These are phyloP conservation scores for Amphilophus citrinellus DNA, from an alignment of 2,113 vertebrate genomes.

Conservation along the genomic window DNA sequence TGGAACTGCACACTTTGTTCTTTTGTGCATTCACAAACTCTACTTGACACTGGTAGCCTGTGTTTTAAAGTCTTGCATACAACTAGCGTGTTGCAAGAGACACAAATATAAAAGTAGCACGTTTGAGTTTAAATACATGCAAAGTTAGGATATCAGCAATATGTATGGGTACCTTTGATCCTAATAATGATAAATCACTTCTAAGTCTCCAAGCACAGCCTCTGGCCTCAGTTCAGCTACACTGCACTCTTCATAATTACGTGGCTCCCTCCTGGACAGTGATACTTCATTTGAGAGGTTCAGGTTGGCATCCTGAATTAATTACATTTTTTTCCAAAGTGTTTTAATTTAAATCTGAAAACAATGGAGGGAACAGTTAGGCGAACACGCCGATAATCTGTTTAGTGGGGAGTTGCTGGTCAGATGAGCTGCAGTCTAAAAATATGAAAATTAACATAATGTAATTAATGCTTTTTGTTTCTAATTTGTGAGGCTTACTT, in stretches of 20 bases:
- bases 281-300: conserved; percentile 41
- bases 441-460: neutral
- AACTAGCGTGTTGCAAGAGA: neutral
- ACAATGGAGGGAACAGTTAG: conserved; percentile 21
- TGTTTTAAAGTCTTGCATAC: neutral
- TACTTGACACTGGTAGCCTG: neutral
- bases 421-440: neutral
- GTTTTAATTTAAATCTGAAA: conserved; percentile 28
- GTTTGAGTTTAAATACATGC: neutral
- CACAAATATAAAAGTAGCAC: neutral
- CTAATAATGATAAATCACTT: conserved; percentile 47
- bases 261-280: conserved; percentile 28
- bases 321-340: conserved; percentile 27
- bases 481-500: neutral
- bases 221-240: conserved; percentile 24
- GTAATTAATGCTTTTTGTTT: neutral
- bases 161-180: conserved; percentile 16
- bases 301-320: conserved; percentile 40
- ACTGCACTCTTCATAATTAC: conserved; percentile 46
- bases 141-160: conserved; percentile 19
- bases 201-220: conserved; percentile 3
- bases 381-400: neutral
- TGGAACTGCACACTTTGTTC: neutral
- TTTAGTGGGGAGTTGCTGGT: conserved; percentile 14
- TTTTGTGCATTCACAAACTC: neutral